These are phyloP conservation scores for Eupeodes corollae DNA, from an alignment of 1,140 invertebrate species.

Conservation along the genomic window DNA sequence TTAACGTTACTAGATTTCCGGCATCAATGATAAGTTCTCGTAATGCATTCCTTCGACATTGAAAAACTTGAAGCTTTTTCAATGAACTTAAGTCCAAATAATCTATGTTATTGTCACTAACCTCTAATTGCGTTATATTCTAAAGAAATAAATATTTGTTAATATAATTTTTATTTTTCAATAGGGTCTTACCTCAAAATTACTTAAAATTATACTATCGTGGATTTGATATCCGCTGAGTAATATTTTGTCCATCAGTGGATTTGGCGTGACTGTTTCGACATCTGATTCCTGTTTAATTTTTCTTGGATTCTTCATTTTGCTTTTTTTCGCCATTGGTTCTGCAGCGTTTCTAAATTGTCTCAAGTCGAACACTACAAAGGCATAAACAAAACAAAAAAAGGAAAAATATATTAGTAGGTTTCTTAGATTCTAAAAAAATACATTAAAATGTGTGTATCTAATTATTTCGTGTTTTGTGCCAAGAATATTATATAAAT, in stretches of 20 bases:
- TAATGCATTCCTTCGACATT: constrained; percentile 59
- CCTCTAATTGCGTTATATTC: constrained; percentile 60
- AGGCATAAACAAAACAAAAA: no score
- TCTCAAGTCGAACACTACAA: no score
- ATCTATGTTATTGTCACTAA: constrained; percentile 68
- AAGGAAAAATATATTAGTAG: no score
- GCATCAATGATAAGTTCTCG: constrained; percentile 58
- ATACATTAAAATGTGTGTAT: no score
- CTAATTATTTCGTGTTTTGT: no score
- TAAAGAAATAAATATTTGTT: constrained; percentile 31
- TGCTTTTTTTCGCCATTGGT: no score
- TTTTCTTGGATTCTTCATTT: no score
- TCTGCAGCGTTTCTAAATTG: no score
- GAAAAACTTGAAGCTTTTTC: constrained; percentile 53
- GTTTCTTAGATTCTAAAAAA: no score
- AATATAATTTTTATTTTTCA: neutral
- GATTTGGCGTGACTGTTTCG: no score
- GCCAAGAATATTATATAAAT: no score
- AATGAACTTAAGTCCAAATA: constrained; percentile 60
- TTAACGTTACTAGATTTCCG: constrained; percentile 51
- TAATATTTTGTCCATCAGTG: constrained; percentile 56
- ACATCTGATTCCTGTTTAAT: no score
- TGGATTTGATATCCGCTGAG: constrained; percentile 63
- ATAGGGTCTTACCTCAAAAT: constrained; percentile 56
- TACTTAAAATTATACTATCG: constrained; percentile 70